Conservation (phyloP, 2,888 invertebrate species). For the Netelia melanura region DNA sequence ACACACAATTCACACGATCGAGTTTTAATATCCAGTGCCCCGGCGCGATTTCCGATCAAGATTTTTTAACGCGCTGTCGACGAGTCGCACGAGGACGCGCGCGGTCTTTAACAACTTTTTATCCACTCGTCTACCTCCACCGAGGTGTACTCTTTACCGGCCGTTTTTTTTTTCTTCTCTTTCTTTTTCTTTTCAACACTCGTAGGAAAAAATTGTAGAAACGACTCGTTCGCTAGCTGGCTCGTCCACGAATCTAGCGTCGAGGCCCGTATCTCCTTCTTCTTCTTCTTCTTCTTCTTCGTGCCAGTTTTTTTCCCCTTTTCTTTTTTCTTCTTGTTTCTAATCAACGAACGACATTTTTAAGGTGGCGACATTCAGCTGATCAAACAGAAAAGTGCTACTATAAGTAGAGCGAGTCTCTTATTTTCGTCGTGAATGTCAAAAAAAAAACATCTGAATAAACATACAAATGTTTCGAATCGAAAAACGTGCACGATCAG, state of each 20-base stretch:
- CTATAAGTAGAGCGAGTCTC: slow-evolving; percentile 52
- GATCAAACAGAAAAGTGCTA: slow-evolving; percentile 71
- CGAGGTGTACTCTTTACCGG: neutral
- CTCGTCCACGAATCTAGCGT: slow-evolving; percentile 52
- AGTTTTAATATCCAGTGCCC: neutral
- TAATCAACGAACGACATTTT: slow-evolving; percentile 68
- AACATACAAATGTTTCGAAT: slow-evolving; percentile 61
- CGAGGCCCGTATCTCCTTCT: neutral
- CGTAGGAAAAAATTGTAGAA: slow-evolving; percentile 15
- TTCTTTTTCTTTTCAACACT: neutral
- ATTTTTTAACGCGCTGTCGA: neutral
- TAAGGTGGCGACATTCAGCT: slow-evolving; percentile 73
- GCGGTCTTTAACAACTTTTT: slow-evolving; percentile 13
- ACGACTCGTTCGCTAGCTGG: neutral
- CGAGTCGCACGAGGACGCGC: neutral
- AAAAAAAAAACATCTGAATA: slow-evolving; percentile 74
- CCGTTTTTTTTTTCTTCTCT: slow-evolving; percentile 13
- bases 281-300: neutral
- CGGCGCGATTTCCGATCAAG: neutral
- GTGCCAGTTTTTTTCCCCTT: neutral
- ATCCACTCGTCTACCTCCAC: neutral
- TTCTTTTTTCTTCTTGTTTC: slow-evolving; percentile 26
- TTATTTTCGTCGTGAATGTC: slow-evolving; percentile 62
- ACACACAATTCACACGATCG: neutral
- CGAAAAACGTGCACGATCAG: slow-evolving; percentile 22